These are phyloP conservation scores for Drosophila teissieri DNA, from an alignment of 1,140 invertebrate genomes.

Conservation along the genomic window DNA sequence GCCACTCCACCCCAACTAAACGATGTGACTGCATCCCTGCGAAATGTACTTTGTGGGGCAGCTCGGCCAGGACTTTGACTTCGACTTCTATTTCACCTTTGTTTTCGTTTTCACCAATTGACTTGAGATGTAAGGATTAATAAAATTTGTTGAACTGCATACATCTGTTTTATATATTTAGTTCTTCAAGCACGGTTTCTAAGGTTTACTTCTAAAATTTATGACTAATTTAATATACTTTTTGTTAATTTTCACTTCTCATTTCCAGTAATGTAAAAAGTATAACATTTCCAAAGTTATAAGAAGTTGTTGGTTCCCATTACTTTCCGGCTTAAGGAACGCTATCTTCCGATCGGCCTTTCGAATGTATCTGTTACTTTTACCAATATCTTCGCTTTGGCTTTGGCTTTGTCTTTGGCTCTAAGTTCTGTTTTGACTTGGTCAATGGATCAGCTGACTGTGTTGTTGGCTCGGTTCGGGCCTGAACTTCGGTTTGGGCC, in stretches of 20 bases:
- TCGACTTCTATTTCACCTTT: background rate
- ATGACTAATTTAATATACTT: background rate
- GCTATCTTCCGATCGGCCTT: no score
- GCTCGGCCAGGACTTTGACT: background rate
- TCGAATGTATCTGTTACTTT: background rate
- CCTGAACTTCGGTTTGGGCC: slow-evolving; percentile 4
- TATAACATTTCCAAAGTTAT: no score
- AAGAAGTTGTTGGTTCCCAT: no score
- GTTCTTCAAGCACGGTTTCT: background rate
- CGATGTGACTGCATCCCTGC: background rate
- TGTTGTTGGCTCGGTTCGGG: slow-evolving; percentile 3
- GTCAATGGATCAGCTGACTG: slow-evolving; percentile 3
- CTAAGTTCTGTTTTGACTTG: background rate
- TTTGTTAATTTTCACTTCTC: no score
- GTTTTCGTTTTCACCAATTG: background rate
- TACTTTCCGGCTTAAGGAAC: no score
- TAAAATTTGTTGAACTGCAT: background rate
- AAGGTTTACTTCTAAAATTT: background rate
- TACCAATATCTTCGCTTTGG: no score
- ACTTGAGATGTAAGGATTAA: background rate
- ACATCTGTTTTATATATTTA: background rate
- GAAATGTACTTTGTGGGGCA: background rate
- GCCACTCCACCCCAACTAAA: background rate
- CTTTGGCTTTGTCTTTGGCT: background rate
- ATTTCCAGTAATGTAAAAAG: no score